A percentile compares a stretch with the other conserved stretches of the same genome.
These are phyloP conservation scores for Phlogophora meticulosa DNA, from an alignment of 2,888 invertebrate species.

Conservation along the genomic window DNA sequence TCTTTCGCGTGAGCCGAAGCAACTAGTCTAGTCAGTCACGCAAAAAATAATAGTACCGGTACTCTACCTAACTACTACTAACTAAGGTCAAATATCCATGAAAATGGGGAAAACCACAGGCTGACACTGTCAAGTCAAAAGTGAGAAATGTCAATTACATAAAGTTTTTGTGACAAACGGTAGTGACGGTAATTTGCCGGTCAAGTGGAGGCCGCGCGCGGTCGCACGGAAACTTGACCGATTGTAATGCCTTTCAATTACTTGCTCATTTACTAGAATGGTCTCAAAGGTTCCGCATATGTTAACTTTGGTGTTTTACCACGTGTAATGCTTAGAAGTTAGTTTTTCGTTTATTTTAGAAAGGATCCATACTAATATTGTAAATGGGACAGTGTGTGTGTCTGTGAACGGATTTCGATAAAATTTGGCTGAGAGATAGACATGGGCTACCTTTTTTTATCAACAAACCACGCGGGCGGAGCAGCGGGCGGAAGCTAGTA, in stretches of 20 bases:
- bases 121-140: slow-evolving; percentile 22
- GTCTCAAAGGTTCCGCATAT: slow-evolving; percentile 37
- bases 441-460: no score
- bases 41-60: no score
- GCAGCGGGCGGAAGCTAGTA: no score
- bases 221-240: slow-evolving; percentile 74
- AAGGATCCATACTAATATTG: no score
- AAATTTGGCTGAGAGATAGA: no score
- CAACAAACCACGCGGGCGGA: no score
- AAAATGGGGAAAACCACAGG: slow-evolving; percentile 31
- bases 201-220: slow-evolving; percentile 74
- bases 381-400: no score
- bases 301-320: background rate
- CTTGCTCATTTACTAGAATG: slow-evolving; percentile 53
- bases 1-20: no score
- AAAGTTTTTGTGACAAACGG: slow-evolving; percentile 53
- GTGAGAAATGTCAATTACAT: slow-evolving; percentile 49
- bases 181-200: slow-evolving; percentile 77
- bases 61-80: background rate
- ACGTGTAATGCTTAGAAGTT: no score
- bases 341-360: no score
- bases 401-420: no score
- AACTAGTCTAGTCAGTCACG: no score
- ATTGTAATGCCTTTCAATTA: slow-evolving; percentile 61
- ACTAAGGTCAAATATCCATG: slow-evolving; percentile 1